Conservation (phyloP, 2,113 vertebrate genomes). For the Andinoacara biseriatus region DNA sequence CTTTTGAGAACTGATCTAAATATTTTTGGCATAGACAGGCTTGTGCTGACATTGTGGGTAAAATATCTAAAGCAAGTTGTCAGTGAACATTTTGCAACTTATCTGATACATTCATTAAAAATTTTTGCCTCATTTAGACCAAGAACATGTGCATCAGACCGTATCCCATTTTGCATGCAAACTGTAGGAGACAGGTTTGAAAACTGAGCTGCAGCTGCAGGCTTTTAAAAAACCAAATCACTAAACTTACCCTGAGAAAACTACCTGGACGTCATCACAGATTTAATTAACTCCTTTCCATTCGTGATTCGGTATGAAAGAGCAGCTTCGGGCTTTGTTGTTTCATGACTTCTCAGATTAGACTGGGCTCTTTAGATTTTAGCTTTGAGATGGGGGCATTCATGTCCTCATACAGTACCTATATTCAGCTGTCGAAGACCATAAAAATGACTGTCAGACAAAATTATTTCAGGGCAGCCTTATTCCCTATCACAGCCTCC, state of each 20-base stretch:
- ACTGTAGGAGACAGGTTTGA: neutral
- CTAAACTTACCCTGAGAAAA: neutral
- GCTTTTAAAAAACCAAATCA: constrained; percentile 5
- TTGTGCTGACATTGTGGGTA: neutral
- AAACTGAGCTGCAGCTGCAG: neutral
- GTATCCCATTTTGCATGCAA: neutral
- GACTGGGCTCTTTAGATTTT: constrained; percentile 20
- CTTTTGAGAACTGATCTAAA: constrained; percentile 1
- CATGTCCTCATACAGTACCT: neutral
- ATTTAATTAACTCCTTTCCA: neutral
- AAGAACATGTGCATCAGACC: neutral
- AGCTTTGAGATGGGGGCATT: constrained; percentile 18
- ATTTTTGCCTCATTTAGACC: neutral
- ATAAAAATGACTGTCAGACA: constrained; percentile 12
- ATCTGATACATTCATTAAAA: neutral
- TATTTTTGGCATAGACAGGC: neutral
- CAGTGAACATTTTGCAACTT: neutral
- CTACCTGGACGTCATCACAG: neutral
- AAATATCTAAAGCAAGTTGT: constrained; percentile 5
- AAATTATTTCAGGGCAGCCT: constrained; percentile 12
- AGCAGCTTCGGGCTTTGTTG: constrained; percentile 17
- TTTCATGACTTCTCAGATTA: constrained; percentile 47
- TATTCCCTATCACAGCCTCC: constrained; percentile 17
- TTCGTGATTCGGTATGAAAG: constrained; percentile 6
- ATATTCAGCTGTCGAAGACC: neutral